A percentile compares a stretch with the other conserved stretches of the same genome.
Evolutionary conservation across 2,888 invertebrate species (phyloP).

Genomic region (Cordilura impudica): DNA sequence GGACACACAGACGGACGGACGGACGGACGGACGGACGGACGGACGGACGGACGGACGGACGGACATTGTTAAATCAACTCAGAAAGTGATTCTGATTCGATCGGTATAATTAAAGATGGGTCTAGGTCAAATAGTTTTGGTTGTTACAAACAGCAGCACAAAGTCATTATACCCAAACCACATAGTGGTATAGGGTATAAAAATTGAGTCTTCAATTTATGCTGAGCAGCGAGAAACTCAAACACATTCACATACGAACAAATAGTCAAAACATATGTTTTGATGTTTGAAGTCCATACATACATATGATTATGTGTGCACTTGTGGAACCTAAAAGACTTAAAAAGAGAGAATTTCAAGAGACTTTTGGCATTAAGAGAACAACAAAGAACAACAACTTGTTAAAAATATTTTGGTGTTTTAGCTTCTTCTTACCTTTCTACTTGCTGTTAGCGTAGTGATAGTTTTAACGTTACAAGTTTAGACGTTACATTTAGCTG

Average conservation of each 20-base stretch:
- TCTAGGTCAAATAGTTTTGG: too few species aligned
- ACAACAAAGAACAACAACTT: constrained; percentile 22
- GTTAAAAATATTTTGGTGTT: constrained; percentile 8
- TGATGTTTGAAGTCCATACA: background rate
- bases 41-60: too few species aligned
- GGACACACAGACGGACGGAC: too few species aligned
- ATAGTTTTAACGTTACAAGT: constrained; percentile 31
- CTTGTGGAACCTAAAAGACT: background rate
- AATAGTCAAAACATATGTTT: background rate
- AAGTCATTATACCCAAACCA: too few species aligned
- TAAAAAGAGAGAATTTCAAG: background rate
- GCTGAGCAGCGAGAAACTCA: background rate
- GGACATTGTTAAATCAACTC: too few species aligned
- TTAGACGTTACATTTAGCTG: constrained; percentile 32
- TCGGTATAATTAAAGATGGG: too few species aligned
- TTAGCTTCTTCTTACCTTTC: background rate
- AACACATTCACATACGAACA: too few species aligned
- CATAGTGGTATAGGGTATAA: too few species aligned
- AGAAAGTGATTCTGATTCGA: too few species aligned
- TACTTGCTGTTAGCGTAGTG: constrained; percentile 8
- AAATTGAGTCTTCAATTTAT: background rate
- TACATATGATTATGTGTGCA: background rate
- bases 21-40: too few species aligned
- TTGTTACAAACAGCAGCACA: too few species aligned
- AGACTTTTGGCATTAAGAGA: constrained; percentile 6